A percentile compares a stretch with the other conserved stretches of the same genome.
These are phyloP conservation scores for Drosophila albomicans DNA, from an alignment of 1,140 invertebrate genomes.

Conservation along the genomic window DNA sequence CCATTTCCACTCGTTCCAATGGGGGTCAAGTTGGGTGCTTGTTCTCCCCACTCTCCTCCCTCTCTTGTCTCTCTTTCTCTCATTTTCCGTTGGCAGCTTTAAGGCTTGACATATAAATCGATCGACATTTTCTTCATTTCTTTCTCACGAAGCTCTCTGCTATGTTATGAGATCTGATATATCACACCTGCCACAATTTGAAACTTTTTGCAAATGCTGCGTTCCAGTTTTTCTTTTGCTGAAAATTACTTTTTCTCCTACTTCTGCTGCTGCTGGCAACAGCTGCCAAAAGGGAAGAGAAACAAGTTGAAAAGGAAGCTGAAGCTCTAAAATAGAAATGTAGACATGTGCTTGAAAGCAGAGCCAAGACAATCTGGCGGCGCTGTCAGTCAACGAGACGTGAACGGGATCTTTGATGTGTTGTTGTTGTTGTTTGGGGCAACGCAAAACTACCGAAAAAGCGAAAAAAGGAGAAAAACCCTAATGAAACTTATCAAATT, in stretches of 20 bases:
- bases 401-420: constrained; percentile 17
- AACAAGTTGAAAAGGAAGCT: neutral
- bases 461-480: neutral
- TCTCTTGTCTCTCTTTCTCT: neutral
- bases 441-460: neutral
- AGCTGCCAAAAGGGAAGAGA: constrained; percentile 29
- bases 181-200: constrained; percentile 44
- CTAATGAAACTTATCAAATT: neutral
- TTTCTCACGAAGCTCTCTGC: constrained; percentile 10
- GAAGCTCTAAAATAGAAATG: constrained; percentile 9
- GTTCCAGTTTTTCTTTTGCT: constrained; percentile 51
- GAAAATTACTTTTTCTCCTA: constrained; percentile 39
- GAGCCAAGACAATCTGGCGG: constrained; percentile 66
- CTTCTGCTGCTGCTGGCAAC: too few relatives aligned
- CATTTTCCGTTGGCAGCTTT: constrained; percentile 15
- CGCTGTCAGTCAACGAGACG: constrained; percentile 45
- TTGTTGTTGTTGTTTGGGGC: constrained; percentile 3
- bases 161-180: constrained; percentile 32
- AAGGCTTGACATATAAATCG: constrained; percentile 51
- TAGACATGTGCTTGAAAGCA: constrained; percentile 55
- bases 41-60: neutral
- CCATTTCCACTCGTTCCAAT: constrained; percentile 5
- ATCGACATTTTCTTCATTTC: constrained; percentile 48
- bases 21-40: constrained; percentile 30
- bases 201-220: constrained; percentile 54